Evolutionary conservation across 2,888 invertebrate genomes (phyloP).

Genomic region (Odontocolon sp.): DNA sequence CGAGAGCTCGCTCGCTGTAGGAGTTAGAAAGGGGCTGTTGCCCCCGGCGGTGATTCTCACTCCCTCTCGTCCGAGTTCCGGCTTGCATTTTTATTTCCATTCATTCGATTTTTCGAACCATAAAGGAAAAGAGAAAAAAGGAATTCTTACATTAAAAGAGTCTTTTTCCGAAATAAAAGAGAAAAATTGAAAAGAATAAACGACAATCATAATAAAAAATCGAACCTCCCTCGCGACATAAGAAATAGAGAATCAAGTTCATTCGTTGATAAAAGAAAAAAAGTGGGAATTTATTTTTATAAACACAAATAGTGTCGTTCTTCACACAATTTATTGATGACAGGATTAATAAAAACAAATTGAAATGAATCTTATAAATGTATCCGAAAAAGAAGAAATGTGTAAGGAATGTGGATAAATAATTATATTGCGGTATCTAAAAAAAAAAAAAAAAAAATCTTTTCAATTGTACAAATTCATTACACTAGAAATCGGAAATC

Average conservation of each 20-base stretch:
- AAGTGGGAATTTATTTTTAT: no score
- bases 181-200: neutral
- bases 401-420: no score
- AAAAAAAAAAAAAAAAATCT: no score
- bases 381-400: no score
- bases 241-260: neutral
- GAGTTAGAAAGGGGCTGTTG: constrained; percentile 23
- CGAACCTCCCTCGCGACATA: neutral
- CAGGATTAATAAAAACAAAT: no score
- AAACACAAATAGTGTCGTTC: no score
- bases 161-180: constrained; percentile 1
- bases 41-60: constrained; percentile 1
- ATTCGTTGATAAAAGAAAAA: neutral
- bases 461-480: neutral
- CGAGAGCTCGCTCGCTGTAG: constrained; percentile 16
- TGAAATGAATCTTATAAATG: no score
- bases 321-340: no score
- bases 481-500: neutral
- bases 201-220: neutral
- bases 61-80: neutral
- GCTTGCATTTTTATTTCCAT: neutral
- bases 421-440: no score
- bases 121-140: neutral
- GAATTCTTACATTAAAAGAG: neutral
- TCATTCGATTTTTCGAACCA: constrained; percentile 8